phyloP scores from a whole-genome alignment of 2,888 invertebrate species.

The Perizoma flavofasciatum region DNA sequence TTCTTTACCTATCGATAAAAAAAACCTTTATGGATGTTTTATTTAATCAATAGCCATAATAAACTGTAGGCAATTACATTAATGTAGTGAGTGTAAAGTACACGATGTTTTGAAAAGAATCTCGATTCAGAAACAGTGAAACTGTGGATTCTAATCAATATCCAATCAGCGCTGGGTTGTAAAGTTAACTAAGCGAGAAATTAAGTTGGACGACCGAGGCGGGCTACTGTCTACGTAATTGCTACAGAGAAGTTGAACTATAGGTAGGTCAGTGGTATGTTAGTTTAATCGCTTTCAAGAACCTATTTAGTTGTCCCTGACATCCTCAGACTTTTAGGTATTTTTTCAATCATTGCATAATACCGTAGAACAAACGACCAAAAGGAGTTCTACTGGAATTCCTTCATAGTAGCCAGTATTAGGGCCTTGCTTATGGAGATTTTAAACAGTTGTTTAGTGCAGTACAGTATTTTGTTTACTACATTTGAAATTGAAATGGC shows the following conservation, averaged over 20 bases:
- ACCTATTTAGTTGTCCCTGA: no score
- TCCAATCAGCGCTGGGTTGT: constrained; percentile 76
- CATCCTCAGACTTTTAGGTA: no score
- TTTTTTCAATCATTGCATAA: no score
- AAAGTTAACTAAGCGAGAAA: constrained; percentile 83
- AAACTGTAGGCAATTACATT: constrained; percentile 76
- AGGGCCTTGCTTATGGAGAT: no score
- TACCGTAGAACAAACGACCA: no score
- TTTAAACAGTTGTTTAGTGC: no score
- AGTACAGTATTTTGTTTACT: no score
- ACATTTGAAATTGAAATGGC: no score
- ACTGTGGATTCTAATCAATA: constrained; percentile 79
- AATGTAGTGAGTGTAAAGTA: constrained; percentile 77
- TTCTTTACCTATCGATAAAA: constrained; percentile 43
- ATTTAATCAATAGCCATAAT: constrained; percentile 73
- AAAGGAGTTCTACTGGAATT: no score
- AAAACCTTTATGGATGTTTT: constrained; percentile 68
- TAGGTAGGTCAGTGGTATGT: not conserved
- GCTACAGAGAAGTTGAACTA: constrained; percentile 4
- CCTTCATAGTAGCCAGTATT: no score
- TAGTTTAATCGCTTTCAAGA: no score
- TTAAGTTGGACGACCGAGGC: constrained; percentile 62
- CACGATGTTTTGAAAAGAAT: constrained; percentile 75
- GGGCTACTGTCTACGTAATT: constrained; percentile 47
- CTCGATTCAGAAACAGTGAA: constrained; percentile 71